phyloP scores from a whole-genome alignment of 2,113 vertebrate species.

The Vicugna pacos region DNA sequence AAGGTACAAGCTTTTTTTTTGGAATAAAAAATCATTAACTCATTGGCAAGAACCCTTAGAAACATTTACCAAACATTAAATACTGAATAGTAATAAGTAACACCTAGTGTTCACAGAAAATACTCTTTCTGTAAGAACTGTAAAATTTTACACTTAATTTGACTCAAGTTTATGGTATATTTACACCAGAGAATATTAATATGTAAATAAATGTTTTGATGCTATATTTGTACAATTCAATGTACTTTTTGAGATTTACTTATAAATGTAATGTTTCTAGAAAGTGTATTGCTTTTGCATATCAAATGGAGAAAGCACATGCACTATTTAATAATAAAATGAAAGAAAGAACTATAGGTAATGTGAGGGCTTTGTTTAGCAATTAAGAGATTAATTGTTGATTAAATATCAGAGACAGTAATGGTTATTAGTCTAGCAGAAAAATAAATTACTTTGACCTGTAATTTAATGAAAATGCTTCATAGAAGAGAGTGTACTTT shows the following conservation, averaged over 20 bases:
- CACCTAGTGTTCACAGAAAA: not conserved
- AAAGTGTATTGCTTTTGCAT: not conserved
- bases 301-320: not conserved
- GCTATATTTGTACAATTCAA: not conserved
- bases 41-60: not conserved
- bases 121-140: not conserved
- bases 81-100: slow-evolving; percentile 42
- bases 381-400: slow-evolving; percentile 22
- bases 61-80: slow-evolving; percentile 37
- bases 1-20: not conserved
- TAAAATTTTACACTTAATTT: not conserved
- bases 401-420: slow-evolving; percentile 19
- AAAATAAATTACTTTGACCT: slow-evolving; percentile 47
- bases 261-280: not conserved
- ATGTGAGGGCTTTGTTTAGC: not conserved
- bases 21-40: slow-evolving; percentile 39
- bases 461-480: slow-evolving; percentile 22
- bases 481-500: not conserved
- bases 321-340: not conserved
- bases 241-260: not conserved
- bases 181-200: not conserved
- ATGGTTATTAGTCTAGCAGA: not conserved
- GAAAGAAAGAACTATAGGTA: not conserved
- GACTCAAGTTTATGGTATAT: not conserved
- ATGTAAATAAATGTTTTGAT: not conserved